Percentiles rank a stretch among this genome's conserved stretches.
Conservation (phyloP, 2,797 vertebrate genomes). For the Poecilia gillii region DNA sequence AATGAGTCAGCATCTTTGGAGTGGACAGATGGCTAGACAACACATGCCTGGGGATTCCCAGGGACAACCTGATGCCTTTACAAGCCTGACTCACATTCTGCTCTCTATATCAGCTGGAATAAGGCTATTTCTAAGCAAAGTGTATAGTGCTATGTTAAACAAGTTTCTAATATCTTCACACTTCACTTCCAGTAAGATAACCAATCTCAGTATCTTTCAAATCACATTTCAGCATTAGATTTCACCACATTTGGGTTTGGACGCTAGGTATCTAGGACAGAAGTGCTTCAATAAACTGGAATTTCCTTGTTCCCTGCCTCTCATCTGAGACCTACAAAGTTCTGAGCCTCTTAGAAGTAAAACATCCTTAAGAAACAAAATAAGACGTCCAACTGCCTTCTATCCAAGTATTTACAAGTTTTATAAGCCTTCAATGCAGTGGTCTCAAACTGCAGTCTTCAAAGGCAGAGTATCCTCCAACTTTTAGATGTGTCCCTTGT, state of each 20-base stretch:
- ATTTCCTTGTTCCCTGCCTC: not conserved
- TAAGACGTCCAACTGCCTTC: not conserved
- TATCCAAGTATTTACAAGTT: not conserved
- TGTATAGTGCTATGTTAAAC: not conserved
- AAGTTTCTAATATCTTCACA: not conserved
- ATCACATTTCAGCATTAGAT: not conserved
- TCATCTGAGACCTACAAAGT: not conserved
- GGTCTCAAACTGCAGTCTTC: too few relatives aligned
- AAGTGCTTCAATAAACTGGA: not conserved
- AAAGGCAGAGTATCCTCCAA: too few relatives aligned
- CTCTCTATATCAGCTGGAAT: constrained; percentile 20
- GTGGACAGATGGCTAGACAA: constrained; percentile 82
- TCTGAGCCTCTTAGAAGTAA: not conserved
- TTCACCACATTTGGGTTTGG: not conserved
- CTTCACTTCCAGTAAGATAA: not conserved
- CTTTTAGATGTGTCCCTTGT: too few relatives aligned
- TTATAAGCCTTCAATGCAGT: not conserved
- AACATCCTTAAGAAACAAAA: not conserved
- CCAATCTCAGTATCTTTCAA: not conserved
- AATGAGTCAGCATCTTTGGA: constrained; percentile 74
- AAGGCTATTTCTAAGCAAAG: not conserved
- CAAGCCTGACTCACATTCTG: constrained; percentile 54
- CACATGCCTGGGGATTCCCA: constrained; percentile 73
- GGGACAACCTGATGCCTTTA: constrained; percentile 58
- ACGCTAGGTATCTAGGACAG: not conserved